These are phyloP conservation scores for Rhagonycha lutea DNA, from an alignment of 2,888 invertebrate genomes.

Conservation along the genomic window DNA sequence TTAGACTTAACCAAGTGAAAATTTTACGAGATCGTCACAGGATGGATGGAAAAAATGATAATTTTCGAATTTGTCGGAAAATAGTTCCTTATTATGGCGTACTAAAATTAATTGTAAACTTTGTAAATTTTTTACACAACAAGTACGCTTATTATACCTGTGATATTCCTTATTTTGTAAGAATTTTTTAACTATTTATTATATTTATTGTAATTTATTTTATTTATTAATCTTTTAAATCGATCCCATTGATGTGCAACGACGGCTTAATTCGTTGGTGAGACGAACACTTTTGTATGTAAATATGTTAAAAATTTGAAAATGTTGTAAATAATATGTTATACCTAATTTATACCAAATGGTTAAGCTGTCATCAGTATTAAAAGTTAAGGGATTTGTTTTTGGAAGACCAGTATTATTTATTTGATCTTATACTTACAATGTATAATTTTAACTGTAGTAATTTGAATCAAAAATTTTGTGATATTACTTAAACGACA, in stretches of 20 bases:
- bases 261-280: not conserved
- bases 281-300: not conserved
- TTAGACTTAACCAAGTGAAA: not conserved
- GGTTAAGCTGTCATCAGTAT: not conserved
- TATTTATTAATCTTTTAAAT: not conserved
- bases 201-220: not conserved
- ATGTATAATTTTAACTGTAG: not conserved
- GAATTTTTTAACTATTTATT: not conserved
- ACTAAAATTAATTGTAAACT: not conserved
- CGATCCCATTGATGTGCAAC: not conserved
- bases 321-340: too few species aligned
- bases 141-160: not conserved
- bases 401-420: not conserved
- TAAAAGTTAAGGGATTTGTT: not conserved
- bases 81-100: not conserved
- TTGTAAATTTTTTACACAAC: not conserved
- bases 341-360: not conserved
- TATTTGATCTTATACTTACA: not conserved
- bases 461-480: not conserved
- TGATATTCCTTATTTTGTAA: not conserved
- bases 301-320: too few species aligned
- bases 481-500: not conserved
- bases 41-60: not conserved
- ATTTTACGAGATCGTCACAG: not conserved
- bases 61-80: not conserved